Evolutionary conservation across 2,797 vertebrate genomes (phyloP).

Genomic region (Varecia variegata): DNA sequence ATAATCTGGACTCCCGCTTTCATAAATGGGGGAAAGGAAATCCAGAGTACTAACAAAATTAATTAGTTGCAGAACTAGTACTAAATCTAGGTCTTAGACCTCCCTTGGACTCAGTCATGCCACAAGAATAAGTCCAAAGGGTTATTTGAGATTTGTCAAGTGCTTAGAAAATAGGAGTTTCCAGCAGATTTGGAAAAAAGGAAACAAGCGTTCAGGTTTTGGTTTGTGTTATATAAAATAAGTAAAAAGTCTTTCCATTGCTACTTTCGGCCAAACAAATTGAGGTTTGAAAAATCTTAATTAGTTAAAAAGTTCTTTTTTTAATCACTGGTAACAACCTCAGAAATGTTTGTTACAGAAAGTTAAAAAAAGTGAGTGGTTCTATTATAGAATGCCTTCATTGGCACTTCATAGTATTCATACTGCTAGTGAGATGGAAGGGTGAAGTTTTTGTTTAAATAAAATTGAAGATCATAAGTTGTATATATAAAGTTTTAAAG

Average conservation of each 20-base stretch:
- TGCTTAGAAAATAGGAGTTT: slow-evolving; percentile 16
- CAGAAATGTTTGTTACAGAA: slow-evolving; percentile 76
- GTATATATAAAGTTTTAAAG: background rate
- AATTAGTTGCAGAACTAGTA: background rate
- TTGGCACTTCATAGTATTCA: slow-evolving; percentile 71
- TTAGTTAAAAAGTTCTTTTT: slow-evolving; percentile 74
- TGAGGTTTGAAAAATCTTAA: slow-evolving; percentile 56
- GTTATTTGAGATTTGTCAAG: background rate
- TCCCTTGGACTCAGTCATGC: background rate
- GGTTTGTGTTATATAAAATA: slow-evolving; percentile 21
- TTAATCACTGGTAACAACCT: slow-evolving; percentile 69
- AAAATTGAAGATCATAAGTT: background rate
- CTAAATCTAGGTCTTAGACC: background rate
- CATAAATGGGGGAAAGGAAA: background rate
- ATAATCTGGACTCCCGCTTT: background rate
- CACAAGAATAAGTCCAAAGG: background rate
- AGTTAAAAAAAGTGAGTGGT: slow-evolving; percentile 48
- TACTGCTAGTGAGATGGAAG: background rate
- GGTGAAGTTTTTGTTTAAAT: background rate
- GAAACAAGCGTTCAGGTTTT: slow-evolving; percentile 24
- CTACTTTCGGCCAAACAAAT: slow-evolving; percentile 4
- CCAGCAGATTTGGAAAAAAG: background rate
- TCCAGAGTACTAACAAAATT: background rate
- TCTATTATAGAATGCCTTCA: slow-evolving; percentile 70
- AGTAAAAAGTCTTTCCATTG: slow-evolving; percentile 2